These are phyloP conservation scores for Matsumurasca onukii DNA, from an alignment of 1,140 invertebrate genomes.

Conservation along the genomic window DNA sequence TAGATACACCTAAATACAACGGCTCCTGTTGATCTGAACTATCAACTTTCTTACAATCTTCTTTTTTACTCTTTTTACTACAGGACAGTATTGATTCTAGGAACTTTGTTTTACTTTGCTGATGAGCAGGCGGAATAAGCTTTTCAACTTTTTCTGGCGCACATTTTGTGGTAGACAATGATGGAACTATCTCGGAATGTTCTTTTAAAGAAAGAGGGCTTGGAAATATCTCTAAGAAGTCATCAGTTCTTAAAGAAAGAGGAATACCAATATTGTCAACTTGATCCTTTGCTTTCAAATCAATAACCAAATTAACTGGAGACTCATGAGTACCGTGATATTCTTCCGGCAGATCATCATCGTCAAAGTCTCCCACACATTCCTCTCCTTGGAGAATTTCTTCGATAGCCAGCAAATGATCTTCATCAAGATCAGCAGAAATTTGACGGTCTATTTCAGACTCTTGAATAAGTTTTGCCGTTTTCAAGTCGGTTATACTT, in stretches of 20 bases:
- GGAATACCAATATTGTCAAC: conserved; percentile 10
- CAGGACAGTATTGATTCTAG: conserved; percentile 39
- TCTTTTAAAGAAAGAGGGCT: conserved; percentile 1
- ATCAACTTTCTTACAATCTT: conserved; percentile 24
- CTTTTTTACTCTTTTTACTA: conserved; percentile 31
- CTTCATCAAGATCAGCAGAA: conserved; percentile 8
- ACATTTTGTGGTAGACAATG: neutral
- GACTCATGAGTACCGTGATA: conserved; percentile 1
- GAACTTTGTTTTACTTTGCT: conserved; percentile 35
- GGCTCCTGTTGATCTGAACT: conserved; percentile 61
- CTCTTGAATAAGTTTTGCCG: neutral
- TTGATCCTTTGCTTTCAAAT: conserved; percentile 18
- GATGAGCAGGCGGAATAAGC: conserved; percentile 23
- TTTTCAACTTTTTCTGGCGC: conserved; percentile 10
- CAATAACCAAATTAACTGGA: conserved; percentile 15
- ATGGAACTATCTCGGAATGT: neutral
- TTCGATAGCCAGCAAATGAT: conserved; percentile 12
- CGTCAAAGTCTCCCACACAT: conserved; percentile 8
- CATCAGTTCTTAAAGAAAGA: conserved; percentile 19
- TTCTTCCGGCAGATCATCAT: conserved; percentile 20
- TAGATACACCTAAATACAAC: conserved; percentile 59
- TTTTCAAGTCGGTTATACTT: neutral
- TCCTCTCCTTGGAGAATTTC: conserved; percentile 25
- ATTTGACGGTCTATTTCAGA: conserved; percentile 5
- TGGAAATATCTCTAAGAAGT: conserved; percentile 19